Conservation (phyloP, 35 echinoderm and acorn worm species). For the Nesometra sesokonis region DNA sequence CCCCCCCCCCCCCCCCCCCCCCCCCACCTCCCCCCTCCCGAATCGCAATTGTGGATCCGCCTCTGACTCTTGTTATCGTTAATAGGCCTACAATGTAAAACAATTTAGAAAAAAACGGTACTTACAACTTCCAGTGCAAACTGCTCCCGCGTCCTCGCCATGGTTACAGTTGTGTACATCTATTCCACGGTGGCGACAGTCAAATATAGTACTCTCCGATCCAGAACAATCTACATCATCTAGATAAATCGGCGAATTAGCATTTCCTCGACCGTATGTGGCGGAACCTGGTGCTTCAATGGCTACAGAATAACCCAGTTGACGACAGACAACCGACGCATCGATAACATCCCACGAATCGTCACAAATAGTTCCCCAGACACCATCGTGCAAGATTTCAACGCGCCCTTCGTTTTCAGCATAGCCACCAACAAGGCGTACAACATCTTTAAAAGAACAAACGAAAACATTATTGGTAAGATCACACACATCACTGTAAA, state of each 20-base stretch:
- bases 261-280: constrained; percentile 11
- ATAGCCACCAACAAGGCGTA: constrained; percentile 23
- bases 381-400: constrained; percentile 3
- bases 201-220: neutral
- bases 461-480: too few species aligned
- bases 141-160: constrained; percentile 29
- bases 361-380: constrained; percentile 42
- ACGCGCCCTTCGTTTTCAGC: constrained; percentile 27
- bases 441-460: neutral
- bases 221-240: constrained; percentile 37
- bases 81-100: too few species aligned
- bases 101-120: too few species aligned
- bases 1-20: too few species aligned
- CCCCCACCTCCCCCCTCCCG: too few species aligned
- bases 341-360: constrained; percentile 23
- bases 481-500: too few species aligned
- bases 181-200: neutral
- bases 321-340: constrained; percentile 27
- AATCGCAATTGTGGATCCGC: too few species aligned
- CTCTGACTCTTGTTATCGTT: too few species aligned
- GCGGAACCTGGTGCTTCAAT: neutral
- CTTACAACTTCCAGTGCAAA: neutral
- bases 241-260: neutral
- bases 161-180: constrained; percentile 20
- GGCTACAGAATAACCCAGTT: constrained; percentile 3